Base-by-base conservation (phyloP, 2,797 vertebrate species). In the Acipenser ruthenus region DNA sequence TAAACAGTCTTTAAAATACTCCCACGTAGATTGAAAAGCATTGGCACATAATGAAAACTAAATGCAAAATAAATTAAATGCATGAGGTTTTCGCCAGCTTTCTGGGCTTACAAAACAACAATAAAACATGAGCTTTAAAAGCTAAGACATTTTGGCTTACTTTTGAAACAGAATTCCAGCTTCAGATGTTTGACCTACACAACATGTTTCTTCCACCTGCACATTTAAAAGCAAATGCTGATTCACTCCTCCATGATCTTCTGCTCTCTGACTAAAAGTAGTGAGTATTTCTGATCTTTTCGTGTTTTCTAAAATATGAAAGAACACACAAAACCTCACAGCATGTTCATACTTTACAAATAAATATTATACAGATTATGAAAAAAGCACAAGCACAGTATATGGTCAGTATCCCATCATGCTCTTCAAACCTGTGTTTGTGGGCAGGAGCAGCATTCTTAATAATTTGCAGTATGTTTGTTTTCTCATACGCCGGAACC, bases 311-410 rank as follows among this genome's bases (percentile, higher is more conserved):
- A 8, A 7, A 62, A 62, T 62, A 62, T 62, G 18, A 10, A 7
- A 37, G 37, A 62, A 62, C 10, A 37, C 51, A 9, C 51, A 53
- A 9, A 53, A 8, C 8, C 6, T 9, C 51, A 53, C 8, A 53
- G 4, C 37, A 37, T 37, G 37, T 37, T 37, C 37, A 37, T 53
- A 53, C 51, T 53, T 53, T 8, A 3, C 12, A 53, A 9, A 53
- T 53, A 53, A 9, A 53, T 53, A 53, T 8, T 72, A 72, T 60
- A 75, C 71, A 75, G 71, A 37, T 37, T 37, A 37, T 37, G 37
- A 37, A 37, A 37, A 37, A 37, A 37, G 5, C 37, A 37, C 37
- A 37, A 37, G 37, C 37, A 37, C 37, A 37, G 1, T 37, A 37
- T 37, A 5, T 37, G 37, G 37, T 37, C 37, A 37, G 37, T 1